phyloP scores from a whole-genome alignment of 2,888 invertebrate genomes.

The Nebria brevicollis region DNA sequence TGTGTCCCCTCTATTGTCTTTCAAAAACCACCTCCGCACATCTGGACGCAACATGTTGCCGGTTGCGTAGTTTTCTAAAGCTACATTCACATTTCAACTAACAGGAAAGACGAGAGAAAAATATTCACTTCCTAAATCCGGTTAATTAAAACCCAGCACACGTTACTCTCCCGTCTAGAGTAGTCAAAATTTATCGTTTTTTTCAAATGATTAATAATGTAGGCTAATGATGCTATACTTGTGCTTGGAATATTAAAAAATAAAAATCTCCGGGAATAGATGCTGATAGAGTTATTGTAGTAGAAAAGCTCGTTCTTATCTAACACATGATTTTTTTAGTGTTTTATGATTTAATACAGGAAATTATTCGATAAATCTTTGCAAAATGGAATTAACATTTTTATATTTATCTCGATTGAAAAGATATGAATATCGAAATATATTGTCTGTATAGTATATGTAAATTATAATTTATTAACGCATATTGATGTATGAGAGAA shows the following conservation, averaged over 20 bases:
- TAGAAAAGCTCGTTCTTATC: too few species aligned
- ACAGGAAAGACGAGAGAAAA: not conserved
- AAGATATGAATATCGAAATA: too few species aligned
- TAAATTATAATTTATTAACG: too few species aligned
- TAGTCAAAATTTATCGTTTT: not conserved
- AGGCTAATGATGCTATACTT: not conserved
- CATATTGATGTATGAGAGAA: not conserved
- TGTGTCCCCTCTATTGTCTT: not conserved
- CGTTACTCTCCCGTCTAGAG: not conserved
- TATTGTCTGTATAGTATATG: too few species aligned
- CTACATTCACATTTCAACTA: not conserved
- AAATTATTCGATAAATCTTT: too few species aligned
- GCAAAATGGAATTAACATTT: too few species aligned
- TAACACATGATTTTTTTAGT: too few species aligned
- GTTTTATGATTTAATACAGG: too few species aligned
- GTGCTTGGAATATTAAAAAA: not conserved
- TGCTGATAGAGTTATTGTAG: too few species aligned
- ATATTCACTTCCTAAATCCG: not conserved
- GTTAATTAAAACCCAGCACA: not conserved
- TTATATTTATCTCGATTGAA: too few species aligned
- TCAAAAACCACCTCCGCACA: not conserved
- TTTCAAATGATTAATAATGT: not conserved
- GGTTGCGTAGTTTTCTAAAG: not conserved
- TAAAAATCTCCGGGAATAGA: too few species aligned
- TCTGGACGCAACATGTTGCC: slow-evolving; percentile 1